A percentile compares a stretch with the other conserved stretches of the same genome.
Evolutionary conservation across 1,140 invertebrate species (phyloP).

Genomic region (Apis mellifera): DNA sequence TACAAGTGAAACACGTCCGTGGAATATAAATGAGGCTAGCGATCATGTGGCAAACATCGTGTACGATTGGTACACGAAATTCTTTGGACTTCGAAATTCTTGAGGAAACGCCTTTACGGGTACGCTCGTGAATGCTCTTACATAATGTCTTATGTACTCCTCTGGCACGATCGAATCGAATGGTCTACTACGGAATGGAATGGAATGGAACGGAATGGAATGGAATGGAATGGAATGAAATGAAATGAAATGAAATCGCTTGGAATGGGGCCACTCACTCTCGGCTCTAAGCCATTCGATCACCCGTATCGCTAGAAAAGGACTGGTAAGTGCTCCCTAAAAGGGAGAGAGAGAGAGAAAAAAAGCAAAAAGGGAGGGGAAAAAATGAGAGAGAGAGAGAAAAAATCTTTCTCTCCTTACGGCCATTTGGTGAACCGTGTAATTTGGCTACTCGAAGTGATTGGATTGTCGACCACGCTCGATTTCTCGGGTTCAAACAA

Average conservation of each 20-base stretch:
- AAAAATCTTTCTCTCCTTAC: background rate
- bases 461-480: background rate
- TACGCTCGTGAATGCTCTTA: slow-evolving; percentile 38
- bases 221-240: slow-evolving; percentile 48
- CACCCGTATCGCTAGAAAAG: slow-evolving; percentile 17
- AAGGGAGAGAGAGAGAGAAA: background rate
- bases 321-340: slow-evolving; percentile 10
- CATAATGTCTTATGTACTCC: slow-evolving; percentile 42
- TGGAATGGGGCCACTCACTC: slow-evolving; percentile 53
- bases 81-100: slow-evolving; percentile 28
- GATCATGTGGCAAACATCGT: slow-evolving; percentile 10
- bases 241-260: slow-evolving; percentile 33
- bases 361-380: background rate
- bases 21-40: slow-evolving; percentile 15
- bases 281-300: slow-evolving; percentile 23
- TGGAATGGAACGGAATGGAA: slow-evolving; percentile 45
- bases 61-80: slow-evolving; percentile 42
- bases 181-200: slow-evolving; percentile 40
- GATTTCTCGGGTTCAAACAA: background rate
- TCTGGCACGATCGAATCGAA: slow-evolving; percentile 37
- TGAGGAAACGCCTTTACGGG: slow-evolving; percentile 24
- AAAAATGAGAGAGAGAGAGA: no score
- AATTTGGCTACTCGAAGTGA: slow-evolving; percentile 9
- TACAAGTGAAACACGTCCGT: background rate
- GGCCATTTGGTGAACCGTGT: background rate